Evolutionary conservation across 2,113 vertebrate species (phyloP), one percentile per base, ranked within the genome.

Genomic region (Pipra filicauda): DNA sequence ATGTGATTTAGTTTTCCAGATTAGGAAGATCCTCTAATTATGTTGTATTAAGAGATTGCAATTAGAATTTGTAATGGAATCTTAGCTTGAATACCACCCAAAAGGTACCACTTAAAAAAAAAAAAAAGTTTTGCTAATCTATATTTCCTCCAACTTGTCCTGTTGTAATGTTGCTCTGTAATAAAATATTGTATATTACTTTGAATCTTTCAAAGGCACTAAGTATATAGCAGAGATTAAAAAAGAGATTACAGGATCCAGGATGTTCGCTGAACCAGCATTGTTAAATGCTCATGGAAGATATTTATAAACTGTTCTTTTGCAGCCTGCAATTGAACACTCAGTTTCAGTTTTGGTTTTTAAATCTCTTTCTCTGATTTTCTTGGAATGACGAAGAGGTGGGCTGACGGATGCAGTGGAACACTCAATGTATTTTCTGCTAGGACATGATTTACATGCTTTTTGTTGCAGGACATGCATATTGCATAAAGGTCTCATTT

Each of bases 1-100:
- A 96, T 89, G 80, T 75, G 89, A 93, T 96, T 97, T 95, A 75
- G 59, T 93, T 96, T 96, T 94, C 70, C 87, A 96, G 92, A 92
- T 97, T 96, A 97, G 67, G 87, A 94, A 84, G 69, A 87, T 97
- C 92, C 37, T 91, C 48, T 95, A 96, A 95, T 93, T 67, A 80
- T 37, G 26, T 81, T 94, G 73, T 79, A 81, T 85, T 95, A 92
- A 93, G 82, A 86, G 64, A 69, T 65, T 91, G 55, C 44, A 77
- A 72, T 90, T 93, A 74, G 54, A 91, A 44, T 93, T 91, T 89
- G 37, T 73, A 87, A 91, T 71, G 17, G 58, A 77, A 79, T 92
- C 41, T 87, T 79, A 71, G 6, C 15, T 84, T 84, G 64, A 93
- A 83, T 83, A 44, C 12, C 9, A 49, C 37, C 10, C 77, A 55